A percentile compares a stretch with the other conserved stretches of the same genome.
phyloP scores from a whole-genome alignment of 2,888 invertebrate species.

The Mallateleia sp. region DNA sequence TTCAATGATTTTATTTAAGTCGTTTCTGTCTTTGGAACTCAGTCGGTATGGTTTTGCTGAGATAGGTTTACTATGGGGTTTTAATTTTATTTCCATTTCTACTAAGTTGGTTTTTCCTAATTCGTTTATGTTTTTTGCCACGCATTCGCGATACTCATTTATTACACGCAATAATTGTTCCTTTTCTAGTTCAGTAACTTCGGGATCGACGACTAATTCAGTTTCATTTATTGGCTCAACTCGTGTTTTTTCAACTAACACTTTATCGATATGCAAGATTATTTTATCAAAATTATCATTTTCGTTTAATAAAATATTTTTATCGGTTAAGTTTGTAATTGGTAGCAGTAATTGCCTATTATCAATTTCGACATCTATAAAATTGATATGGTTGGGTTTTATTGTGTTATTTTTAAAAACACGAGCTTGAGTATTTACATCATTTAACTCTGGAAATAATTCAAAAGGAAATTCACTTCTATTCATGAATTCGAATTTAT shows the following conservation, averaged over 20 bases:
- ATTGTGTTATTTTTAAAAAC: neutral
- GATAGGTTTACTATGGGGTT: no score
- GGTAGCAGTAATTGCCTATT: no score
- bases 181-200: neutral
- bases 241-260: no score
- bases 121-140: neutral
- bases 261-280: no score
- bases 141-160: no score
- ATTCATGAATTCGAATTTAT: neutral
- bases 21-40: slow-evolving; percentile 32
- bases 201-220: no score
- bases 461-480: neutral
- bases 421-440: neutral
- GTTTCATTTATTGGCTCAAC: no score
- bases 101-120: slow-evolving; percentile 9
- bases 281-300: no score
- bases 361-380: neutral
- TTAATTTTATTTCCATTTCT: slow-evolving; percentile 34
- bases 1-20: slow-evolving; percentile 25
- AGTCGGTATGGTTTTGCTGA: slow-evolving; percentile 52
- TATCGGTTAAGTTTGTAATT: no score
- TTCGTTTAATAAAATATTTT: no score
- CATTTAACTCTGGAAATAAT: neutral
- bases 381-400: neutral
- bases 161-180: no score